These are phyloP conservation scores for Myiagra hebetior DNA, from an alignment of 2,113 vertebrate genomes.

Conservation along the genomic window DNA sequence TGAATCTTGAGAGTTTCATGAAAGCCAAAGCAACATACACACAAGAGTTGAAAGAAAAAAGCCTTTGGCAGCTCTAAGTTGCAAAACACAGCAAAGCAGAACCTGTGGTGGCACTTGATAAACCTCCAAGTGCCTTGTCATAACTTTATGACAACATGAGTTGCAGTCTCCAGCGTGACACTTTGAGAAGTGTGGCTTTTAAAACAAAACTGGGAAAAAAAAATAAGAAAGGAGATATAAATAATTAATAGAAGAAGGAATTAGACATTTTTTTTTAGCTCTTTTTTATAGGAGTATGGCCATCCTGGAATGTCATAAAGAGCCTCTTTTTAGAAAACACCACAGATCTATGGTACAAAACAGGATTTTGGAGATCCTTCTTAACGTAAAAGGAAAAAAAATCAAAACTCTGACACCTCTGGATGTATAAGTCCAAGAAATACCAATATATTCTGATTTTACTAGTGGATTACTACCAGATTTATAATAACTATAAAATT, in stretches of 20 bases:
- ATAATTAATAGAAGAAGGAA: background rate
- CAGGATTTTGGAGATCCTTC: background rate
- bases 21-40: background rate
- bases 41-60: background rate
- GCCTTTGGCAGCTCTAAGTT: background rate
- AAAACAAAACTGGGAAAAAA: background rate
- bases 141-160: background rate
- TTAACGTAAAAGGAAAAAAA: background rate
- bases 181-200: background rate
- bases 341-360: background rate
- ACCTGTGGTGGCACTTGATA: background rate
- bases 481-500: background rate
- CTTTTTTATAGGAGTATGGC: fast-evolving
- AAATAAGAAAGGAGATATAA: background rate
- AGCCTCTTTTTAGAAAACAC: background rate
- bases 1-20: background rate
- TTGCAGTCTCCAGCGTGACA: background rate
- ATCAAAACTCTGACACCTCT: background rate
- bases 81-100: background rate
- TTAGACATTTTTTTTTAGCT: background rate
- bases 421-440: background rate
- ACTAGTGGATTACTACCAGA: background rate
- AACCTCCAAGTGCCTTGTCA: background rate
- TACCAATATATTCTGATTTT: background rate
- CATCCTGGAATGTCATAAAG: background rate